Base-by-base conservation (phyloP, 1,140 invertebrate genomes). In the Drosophila insularis region DNA sequence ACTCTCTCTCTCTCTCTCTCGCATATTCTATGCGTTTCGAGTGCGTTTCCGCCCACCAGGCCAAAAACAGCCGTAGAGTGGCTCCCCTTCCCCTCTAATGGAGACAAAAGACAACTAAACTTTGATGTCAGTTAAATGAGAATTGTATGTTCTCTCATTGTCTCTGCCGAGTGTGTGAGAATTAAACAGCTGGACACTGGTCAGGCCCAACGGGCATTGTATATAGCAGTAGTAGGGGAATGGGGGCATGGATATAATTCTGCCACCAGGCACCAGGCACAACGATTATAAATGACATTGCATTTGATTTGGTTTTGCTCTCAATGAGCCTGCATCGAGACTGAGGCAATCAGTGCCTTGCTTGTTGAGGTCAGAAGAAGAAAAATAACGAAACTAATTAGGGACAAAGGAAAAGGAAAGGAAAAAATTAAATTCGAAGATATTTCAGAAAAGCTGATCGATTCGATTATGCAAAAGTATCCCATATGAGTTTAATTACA, bases 261-360 rank as follows among this genome's bases (percentile, higher is more conserved):
- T 21, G 55, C 55, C 59, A 31, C 23, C 55, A 61, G 64, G 32
- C 56, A 63, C 59, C 66, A 75, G 55, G 54, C 71, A 59, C 76
- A 87, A 89, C 85, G 80, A 89, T 89, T 89, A 89, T 84, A 89
- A 89, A 89, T 89, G 84, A 89, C 77, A 89, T 82, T 89, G 84
- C 73, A 61, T 89, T 68, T 77, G 69, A 71, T 79, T 84, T 76
- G 60, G 56, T 60, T 27, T 32, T 62, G 7, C 58, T 65, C 40
- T 89, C 76, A 89, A 89, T 89, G 69, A 8, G 70, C 84, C 84
- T 84, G 84, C 80, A 89, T 89, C 54, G 32, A 65, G 54, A 14
- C 67, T 58, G 67, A 58, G 55, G 31, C 55, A 58, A 78, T 82
- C 78, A 81, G 71, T 78, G 71, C 60, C 50, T 35, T 32, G 35